Evolutionary conservation across 2,113 vertebrate species (phyloP).

Genomic region (Acrocephalus arundinaceus): DNA sequence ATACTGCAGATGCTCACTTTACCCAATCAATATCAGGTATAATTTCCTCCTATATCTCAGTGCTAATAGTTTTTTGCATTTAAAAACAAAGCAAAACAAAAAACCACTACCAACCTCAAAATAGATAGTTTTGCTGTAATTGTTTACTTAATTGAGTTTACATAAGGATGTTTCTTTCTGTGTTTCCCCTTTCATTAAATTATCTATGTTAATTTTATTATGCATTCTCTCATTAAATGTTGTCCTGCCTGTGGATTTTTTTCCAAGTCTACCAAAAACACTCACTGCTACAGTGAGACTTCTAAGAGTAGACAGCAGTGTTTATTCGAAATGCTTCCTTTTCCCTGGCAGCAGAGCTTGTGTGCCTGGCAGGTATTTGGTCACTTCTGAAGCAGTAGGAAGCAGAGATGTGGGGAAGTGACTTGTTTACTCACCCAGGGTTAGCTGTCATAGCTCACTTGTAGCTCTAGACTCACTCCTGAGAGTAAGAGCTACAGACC

Average conservation of each 20-base stretch:
- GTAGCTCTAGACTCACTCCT: neutral
- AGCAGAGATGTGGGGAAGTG: neutral
- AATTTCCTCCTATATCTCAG: neutral
- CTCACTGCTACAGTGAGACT: neutral
- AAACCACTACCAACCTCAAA: neutral
- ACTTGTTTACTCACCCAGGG: neutral
- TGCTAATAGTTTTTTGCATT: neutral
- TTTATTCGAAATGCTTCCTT: neutral
- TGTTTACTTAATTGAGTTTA: constrained; percentile 25
- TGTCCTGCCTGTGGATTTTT: neutral
- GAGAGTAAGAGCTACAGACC: neutral
- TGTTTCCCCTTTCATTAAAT: constrained; percentile 13
- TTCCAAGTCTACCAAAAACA: neutral
- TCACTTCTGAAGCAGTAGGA: neutral
- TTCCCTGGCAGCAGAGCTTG: neutral
- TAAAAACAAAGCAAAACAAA: neutral
- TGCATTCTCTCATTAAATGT: neutral
- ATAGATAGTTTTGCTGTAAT: neutral
- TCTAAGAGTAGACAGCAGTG: neutral
- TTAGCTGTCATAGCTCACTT: neutral
- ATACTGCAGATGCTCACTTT: neutral
- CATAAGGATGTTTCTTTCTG: neutral
- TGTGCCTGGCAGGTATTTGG: neutral
- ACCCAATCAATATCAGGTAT: neutral
- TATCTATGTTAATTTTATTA: constrained; percentile 5